A percentile compares a stretch with the other conserved stretches of the same genome.
Evolutionary conservation across 2,797 vertebrate genomes (phyloP).

Genomic region (Amblyraja radiata): DNA sequence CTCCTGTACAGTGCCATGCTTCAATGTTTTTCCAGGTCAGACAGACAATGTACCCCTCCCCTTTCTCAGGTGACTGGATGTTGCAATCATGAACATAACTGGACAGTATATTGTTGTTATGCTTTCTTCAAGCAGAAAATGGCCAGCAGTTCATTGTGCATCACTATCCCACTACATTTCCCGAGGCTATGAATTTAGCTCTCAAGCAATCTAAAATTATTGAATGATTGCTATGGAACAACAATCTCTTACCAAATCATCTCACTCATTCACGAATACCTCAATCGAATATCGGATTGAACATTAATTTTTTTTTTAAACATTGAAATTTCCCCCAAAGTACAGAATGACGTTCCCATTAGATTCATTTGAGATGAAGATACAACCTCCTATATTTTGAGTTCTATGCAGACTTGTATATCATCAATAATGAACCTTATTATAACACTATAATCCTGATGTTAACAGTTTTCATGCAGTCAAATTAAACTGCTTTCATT

Average conservation of each 20-base stretch:
- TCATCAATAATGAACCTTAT: background rate
- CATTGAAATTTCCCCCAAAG: background rate
- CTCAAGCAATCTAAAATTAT: background rate
- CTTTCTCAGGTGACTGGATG: too few species aligned
- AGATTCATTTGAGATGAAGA: background rate
- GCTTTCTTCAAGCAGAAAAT: too few species aligned
- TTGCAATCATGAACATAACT: too few species aligned
- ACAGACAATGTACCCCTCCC: too few species aligned
- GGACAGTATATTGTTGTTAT: too few species aligned
- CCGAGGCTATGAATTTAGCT: too few species aligned
- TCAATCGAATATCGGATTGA: background rate
- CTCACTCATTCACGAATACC: background rate
- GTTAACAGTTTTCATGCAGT: conserved; percentile 4
- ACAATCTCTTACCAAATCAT: background rate
- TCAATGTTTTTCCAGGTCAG: too few species aligned
- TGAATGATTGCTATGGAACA: background rate
- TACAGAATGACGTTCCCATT: background rate
- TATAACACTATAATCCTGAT: background rate
- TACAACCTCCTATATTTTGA: too few species aligned
- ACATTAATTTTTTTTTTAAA: background rate
- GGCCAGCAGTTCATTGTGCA: too few species aligned
- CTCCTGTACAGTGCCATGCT: too few species aligned
- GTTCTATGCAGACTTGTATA: background rate
- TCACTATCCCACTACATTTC: too few species aligned
- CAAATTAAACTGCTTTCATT: conserved; percentile 1